Evolutionary conservation across 2,113 vertebrate species (phyloP).

Genomic region (Hylia prasina): DNA sequence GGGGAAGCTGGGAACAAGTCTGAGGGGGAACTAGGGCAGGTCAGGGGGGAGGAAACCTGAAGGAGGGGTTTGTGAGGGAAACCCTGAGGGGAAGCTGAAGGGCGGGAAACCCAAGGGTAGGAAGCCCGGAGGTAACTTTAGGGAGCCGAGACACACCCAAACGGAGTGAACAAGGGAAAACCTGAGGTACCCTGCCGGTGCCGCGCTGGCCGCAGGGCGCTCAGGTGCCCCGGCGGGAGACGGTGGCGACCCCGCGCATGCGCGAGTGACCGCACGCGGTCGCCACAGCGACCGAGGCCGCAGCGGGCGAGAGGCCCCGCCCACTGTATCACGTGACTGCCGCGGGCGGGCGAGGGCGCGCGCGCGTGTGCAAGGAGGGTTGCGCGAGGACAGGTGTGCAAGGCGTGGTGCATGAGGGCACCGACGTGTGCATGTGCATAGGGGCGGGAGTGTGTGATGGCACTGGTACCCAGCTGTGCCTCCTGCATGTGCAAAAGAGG

Average conservation of each 20-base stretch:
- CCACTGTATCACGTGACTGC: fast-evolving
- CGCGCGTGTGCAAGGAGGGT: background rate
- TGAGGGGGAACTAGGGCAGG: background rate
- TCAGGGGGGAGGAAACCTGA: fast-evolving
- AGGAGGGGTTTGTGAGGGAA: fast-evolving
- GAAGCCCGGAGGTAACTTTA: background rate
- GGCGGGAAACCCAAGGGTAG: background rate
- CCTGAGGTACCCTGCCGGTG: fast-evolving
- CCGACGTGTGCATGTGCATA: background rate
- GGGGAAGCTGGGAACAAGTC: background rate
- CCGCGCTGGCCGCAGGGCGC: background rate
- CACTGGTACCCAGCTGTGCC: background rate
- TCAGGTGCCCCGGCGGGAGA: background rate
- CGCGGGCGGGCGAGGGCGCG: too few relatives aligned
- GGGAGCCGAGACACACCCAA: background rate
- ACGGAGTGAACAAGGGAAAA: background rate
- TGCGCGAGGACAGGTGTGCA: background rate
- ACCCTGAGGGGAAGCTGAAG: too few relatives aligned
- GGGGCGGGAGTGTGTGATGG: fast-evolving
- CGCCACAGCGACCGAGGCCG: background rate
- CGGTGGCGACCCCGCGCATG: background rate
- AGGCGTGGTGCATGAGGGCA: background rate
- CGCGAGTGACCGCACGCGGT: background rate
- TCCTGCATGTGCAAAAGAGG: background rate
- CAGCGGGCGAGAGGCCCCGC: background rate